These are phyloP conservation scores for Melanophora roralis DNA, from an alignment of 2,888 invertebrate species.

Conservation along the genomic window DNA sequence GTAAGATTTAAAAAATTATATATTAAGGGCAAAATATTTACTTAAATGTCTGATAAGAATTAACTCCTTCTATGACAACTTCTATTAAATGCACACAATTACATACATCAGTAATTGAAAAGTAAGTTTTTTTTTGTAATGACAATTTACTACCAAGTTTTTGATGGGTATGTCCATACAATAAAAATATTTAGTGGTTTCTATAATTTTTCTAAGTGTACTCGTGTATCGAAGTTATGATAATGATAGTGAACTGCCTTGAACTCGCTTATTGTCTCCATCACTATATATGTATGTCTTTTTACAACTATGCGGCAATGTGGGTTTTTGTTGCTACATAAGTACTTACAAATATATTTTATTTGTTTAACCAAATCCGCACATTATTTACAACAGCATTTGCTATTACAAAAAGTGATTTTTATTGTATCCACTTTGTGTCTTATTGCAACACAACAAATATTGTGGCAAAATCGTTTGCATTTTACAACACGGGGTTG, in stretches of 20 bases:
- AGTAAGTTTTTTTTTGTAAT: too few relatives aligned
- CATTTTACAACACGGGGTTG: conserved; percentile 20
- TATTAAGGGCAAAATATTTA: too few relatives aligned
- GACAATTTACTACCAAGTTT: too few relatives aligned
- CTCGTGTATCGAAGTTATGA: neutral
- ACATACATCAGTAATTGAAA: too few relatives aligned
- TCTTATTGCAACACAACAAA: conserved; percentile 13
- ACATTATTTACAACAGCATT: conserved; percentile 51
- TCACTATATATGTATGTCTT: neutral
- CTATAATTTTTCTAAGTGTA: conserved; percentile 2
- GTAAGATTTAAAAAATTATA: too few relatives aligned
- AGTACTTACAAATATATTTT: neutral
- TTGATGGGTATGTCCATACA: too few relatives aligned
- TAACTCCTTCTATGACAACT: too few relatives aligned
- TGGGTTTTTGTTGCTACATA: neutral
- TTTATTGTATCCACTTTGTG: conserved; percentile 19
- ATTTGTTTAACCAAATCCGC: conserved; percentile 41
- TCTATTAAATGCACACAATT: too few relatives aligned
- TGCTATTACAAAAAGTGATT: neutral
- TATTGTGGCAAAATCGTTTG: conserved; percentile 20
- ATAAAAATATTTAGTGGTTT: too few relatives aligned
- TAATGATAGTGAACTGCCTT: conserved; percentile 54
- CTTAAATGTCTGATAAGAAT: too few relatives aligned
- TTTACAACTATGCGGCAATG: neutral
- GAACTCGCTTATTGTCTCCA: conserved; percentile 25